phyloP scores from a whole-genome alignment of 1,140 invertebrate genomes.

The Caerostris extrusa region DNA sequence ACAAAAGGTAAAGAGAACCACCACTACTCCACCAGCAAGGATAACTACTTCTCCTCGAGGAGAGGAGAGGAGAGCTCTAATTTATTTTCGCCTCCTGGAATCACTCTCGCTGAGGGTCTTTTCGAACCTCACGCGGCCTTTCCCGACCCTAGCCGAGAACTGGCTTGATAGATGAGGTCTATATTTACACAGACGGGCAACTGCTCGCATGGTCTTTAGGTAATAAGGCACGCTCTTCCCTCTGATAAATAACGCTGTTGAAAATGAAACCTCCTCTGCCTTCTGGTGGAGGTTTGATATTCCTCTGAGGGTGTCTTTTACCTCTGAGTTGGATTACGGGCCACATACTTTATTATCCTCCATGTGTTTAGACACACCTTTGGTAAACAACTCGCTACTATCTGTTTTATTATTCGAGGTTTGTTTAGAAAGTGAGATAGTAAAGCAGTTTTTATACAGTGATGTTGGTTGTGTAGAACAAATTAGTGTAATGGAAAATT shows the following conservation, averaged over 20 bases:
- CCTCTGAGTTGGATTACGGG: background rate
- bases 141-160: constrained; percentile 4
- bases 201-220: background rate
- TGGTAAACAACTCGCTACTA: background rate
- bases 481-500: no score
- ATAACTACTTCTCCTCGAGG: background rate
- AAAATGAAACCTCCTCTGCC: background rate
- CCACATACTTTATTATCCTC: background rate
- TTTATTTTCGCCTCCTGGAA: constrained; percentile 3
- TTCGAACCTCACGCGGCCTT: background rate
- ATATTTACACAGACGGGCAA: constrained; percentile 25
- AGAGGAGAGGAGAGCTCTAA: background rate
- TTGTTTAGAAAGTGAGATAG: background rate
- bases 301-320: background rate
- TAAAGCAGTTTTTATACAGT: background rate
- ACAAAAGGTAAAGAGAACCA: background rate
- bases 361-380: background rate
- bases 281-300: background rate
- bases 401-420: background rate
- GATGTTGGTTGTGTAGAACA: background rate
- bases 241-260: constrained; percentile 8
- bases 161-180: constrained; percentile 21
- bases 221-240: background rate
- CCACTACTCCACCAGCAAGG: no score
- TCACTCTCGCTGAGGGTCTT: background rate